Percentiles rank a stretch among this genome's conserved stretches.
Evolutionary conservation across 2,113 vertebrate genomes (phyloP).

Genomic region (Corydoras sp.): DNA sequence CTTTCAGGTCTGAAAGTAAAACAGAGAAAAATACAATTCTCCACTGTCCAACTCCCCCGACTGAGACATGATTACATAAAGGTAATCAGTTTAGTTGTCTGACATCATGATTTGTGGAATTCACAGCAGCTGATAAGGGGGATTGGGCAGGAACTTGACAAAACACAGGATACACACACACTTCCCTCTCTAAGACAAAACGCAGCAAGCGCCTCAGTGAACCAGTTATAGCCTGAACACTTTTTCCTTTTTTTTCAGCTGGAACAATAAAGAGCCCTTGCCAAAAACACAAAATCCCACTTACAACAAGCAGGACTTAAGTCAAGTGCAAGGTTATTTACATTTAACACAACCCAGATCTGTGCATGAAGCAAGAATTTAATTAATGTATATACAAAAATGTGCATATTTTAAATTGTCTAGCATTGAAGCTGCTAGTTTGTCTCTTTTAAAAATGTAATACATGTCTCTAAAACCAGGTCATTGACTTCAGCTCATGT

Average conservation of each 20-base stretch:
- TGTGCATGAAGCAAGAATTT: slow-evolving; percentile 28
- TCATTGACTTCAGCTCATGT: slow-evolving; percentile 52
- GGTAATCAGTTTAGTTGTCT: slow-evolving; percentile 40
- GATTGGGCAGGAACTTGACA: slow-evolving; percentile 40
- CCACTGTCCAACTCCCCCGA: slow-evolving; percentile 1
- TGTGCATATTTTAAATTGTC: slow-evolving; percentile 44
- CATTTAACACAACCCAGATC: slow-evolving; percentile 48
- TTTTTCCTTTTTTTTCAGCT: slow-evolving; percentile 41
- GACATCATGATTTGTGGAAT: slow-evolving; percentile 47
- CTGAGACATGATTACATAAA: slow-evolving; percentile 36
- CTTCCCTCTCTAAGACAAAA: slow-evolving; percentile 43
- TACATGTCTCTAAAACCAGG: slow-evolving; percentile 52
- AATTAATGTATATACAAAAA: slow-evolving; percentile 39
- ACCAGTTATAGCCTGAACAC: slow-evolving; percentile 21
- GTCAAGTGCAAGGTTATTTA: slow-evolving; percentile 46
- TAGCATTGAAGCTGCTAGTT: slow-evolving; percentile 25
- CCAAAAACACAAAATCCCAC: slow-evolving; percentile 39
- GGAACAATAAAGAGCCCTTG: slow-evolving; percentile 51
- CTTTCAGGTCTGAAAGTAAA: slow-evolving; percentile 2
- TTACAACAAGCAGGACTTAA: slow-evolving; percentile 44
- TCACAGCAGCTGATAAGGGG: slow-evolving; percentile 53
- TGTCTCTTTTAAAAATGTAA: slow-evolving; percentile 44
- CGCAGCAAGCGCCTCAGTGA: slow-evolving; percentile 45
- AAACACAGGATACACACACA: slow-evolving; percentile 43
- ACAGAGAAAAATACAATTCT: background rate